Base-by-base conservation (phyloP, 2,113 vertebrate genomes). In the Neodon shergylaensis region DNA sequence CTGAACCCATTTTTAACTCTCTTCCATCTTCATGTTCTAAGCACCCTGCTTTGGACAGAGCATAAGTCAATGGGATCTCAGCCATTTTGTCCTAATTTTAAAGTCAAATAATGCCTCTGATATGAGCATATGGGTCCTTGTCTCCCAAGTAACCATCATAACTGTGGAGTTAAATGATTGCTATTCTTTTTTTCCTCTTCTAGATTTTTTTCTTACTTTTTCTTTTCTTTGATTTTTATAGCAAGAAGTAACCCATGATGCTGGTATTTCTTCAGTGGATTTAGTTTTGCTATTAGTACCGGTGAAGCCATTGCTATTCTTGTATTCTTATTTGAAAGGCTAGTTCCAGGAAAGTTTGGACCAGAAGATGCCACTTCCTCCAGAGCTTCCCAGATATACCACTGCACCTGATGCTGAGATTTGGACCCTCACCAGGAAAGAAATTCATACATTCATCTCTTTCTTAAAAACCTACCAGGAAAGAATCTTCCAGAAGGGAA, bases 161-260 rank as follows among this genome's bases (percentile, higher is more conserved):
- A 31, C 28, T 86, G 31, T 66, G 61, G 68, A 83, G 42, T 68
- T 93, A 90, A 88, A 42, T 91, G 44, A 58, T 54, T 44, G 42
- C 78, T 44, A 54, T 39, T 90, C n/a, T 84, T 84, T 42, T 42
- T 47, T 87, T n/a, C 6, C 0, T 63, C 58, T 89, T 91, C 8
- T 61, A n/a, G 22, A 66, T 49, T 91, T 44, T 13, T 7, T 81
- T 79, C 10, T 66, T 72, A 17, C 42, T 58, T 17, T 21, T 72
- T 39, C 14, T 22, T 21, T 36, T 3, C 19, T 36, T 1, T 36
- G 13, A 6, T 22, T 3, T 14, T 73, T 70, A 4, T 12, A 31
- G 7, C 79, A 49, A 54, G 61, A 74, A 81, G 47, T 11, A 58
- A 33, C 3, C 22, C 14, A 7, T 7, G 12, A 16, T 0, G 8